phyloP scores from a whole-genome alignment of 2,797 vertebrate species.

The Notoglanidium macrostoma region DNA sequence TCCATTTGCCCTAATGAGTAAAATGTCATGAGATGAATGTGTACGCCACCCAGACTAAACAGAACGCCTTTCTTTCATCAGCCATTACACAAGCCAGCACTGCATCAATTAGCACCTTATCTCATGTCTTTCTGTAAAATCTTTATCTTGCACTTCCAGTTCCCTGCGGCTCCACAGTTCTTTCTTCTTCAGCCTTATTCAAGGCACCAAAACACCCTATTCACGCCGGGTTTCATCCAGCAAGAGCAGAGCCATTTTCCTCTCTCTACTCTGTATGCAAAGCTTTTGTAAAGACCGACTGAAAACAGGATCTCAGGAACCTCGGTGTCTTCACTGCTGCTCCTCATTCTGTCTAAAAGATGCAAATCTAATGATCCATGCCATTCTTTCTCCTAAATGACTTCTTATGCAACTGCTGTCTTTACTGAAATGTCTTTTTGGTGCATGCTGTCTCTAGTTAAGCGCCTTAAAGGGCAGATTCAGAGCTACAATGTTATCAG shows the following conservation, averaged over 20 bases:
- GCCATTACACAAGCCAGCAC: constrained; percentile 22
- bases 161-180: neutral
- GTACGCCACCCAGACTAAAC: neutral
- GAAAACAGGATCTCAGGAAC: constrained; percentile 7
- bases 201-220: constrained; percentile 12
- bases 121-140: neutral
- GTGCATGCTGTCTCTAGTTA: neutral
- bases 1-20: neutral
- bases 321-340: neutral
- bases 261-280: neutral
- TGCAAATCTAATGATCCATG: constrained; percentile 12
- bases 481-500: neutral
- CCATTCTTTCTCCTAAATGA: neutral
- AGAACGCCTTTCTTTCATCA: constrained; percentile 8
- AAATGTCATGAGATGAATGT: neutral
- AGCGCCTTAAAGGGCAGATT: neutral
- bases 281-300: neutral
- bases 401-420: constrained; percentile 21
- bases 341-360: constrained; percentile 24
- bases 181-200: constrained; percentile 25
- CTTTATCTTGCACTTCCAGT: constrained; percentile 31
- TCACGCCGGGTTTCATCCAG: neutral
- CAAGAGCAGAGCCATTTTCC: neutral
- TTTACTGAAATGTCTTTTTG: neutral
- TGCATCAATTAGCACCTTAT: constrained; percentile 39